Conservation (phyloP, 2,888 invertebrate genomes). For the Drosophila ustulata region DNA sequence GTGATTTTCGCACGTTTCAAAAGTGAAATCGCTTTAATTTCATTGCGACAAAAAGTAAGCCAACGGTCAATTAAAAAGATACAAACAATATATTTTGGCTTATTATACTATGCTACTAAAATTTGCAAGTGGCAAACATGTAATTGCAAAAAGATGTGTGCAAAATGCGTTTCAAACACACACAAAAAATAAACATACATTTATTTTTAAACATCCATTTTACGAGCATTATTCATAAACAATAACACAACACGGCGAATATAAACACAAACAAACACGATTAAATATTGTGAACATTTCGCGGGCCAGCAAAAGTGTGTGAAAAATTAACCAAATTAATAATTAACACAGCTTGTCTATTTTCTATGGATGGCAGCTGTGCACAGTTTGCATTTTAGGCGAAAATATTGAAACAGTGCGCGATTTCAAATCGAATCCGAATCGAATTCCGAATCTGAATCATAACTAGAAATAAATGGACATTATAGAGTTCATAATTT, state of each 20-base stretch:
- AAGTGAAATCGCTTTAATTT: conserved; percentile 48
- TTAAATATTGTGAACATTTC: conserved; percentile 20
- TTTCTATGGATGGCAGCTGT: conserved; percentile 30
- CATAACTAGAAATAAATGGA: conserved; percentile 10
- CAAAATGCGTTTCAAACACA: conserved; percentile 14
- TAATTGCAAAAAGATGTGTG: conserved; percentile 7
- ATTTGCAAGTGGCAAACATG: conserved; percentile 16
- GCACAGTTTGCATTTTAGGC: conserved; percentile 28
- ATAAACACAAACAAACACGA: conserved; percentile 34
- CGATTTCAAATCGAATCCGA: not conserved
- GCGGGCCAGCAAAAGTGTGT: conserved; percentile 23
- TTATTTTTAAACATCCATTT: conserved; percentile 46
- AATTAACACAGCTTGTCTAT: conserved; percentile 32
- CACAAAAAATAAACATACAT: conserved; percentile 34
- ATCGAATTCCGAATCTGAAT: not conserved
- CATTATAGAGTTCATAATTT: conserved; percentile 5
- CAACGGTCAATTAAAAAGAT: conserved; percentile 9
- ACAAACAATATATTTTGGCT: conserved; percentile 7
- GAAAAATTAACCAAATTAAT: conserved; percentile 51
- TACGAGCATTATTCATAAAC: conserved; percentile 45
- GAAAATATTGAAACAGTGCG: not conserved
- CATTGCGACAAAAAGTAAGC: conserved; percentile 33
- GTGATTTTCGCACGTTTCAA: conserved; percentile 38
- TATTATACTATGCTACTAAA: conserved; percentile 15
- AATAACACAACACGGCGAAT: conserved; percentile 23